Percentiles rank a stretch among this genome's conserved stretches.
Evolutionary conservation across 2,113 vertebrate genomes (phyloP).

Genomic region (Ascaphus truei): DNA sequence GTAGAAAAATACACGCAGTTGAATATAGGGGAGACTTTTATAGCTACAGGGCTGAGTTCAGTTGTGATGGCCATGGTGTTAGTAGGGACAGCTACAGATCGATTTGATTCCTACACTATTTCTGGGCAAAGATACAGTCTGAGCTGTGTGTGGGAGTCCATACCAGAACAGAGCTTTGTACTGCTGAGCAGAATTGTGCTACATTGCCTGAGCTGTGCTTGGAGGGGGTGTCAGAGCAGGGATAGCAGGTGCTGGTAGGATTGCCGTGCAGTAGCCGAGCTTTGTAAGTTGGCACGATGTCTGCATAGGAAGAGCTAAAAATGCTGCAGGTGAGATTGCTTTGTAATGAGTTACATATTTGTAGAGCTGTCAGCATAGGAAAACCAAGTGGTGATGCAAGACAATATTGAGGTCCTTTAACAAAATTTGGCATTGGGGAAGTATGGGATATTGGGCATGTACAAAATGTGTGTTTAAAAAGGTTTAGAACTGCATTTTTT

Average conservation of each 20-base stretch:
- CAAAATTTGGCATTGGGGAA: too few relatives aligned
- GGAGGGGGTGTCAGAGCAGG: neutral
- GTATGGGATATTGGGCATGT: too few relatives aligned
- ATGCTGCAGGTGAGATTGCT: neutral
- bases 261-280: neutral
- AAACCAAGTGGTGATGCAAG: neutral
- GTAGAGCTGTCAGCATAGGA: neutral
- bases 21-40: neutral
- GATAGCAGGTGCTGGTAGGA: conserved; percentile 6
- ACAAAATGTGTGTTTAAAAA: too few relatives aligned
- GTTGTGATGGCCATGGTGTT: neutral
- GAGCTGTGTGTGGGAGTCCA: neutral
- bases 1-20: neutral
- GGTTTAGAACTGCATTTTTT: too few relatives aligned
- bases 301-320: neutral
- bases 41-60: neutral
- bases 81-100: neutral
- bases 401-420: neutral
- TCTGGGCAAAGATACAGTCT: neutral
- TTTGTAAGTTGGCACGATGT: neutral
- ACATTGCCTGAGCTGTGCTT: neutral
- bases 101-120: neutral
- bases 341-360: neutral
- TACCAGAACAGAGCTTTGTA: neutral
- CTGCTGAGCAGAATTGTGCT: neutral